These are phyloP conservation scores for Orientallactaga bullata DNA, from an alignment of 2,113 vertebrate genomes.

Conservation along the genomic window DNA sequence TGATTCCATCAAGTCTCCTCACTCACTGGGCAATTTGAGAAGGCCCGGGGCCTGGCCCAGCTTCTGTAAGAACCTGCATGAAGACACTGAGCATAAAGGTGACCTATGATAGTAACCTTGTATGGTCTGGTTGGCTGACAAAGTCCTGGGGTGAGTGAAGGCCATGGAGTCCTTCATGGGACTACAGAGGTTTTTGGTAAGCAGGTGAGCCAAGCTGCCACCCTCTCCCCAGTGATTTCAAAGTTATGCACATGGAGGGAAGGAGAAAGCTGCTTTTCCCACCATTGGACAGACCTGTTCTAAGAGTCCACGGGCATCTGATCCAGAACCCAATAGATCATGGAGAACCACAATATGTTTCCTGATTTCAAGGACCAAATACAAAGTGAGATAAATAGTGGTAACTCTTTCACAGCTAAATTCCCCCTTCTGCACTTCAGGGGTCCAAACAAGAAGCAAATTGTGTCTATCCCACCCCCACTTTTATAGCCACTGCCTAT, in stretches of 20 bases:
- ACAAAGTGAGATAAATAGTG: not conserved
- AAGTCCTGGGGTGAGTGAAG: not conserved
- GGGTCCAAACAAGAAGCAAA: constrained; percentile 9
- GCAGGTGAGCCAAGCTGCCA: not conserved
- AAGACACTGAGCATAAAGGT: not conserved
- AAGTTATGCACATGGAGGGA: not conserved
- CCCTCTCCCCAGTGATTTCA: not conserved
- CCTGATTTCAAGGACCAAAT: constrained; percentile 11
- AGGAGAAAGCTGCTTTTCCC: constrained; percentile 11
- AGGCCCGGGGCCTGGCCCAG: not conserved
- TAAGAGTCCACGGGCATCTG: not conserved
- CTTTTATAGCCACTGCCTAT: not conserved
- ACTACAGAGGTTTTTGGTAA: not conserved
- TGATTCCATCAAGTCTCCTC: not conserved
- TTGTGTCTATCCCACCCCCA: not conserved
- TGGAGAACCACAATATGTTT: not conserved
- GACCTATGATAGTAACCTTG: not conserved
- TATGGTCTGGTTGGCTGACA: not conserved
- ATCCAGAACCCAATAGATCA: not conserved
- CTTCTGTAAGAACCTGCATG: not conserved
- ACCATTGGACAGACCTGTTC: not conserved
- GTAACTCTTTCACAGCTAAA: not conserved
- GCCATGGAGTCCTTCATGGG: not conserved
- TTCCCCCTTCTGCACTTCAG: not conserved
- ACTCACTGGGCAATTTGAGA: not conserved